Base-by-base conservation (phyloP, 2,888 invertebrate genomes). In the Ptilodon capucinus region DNA sequence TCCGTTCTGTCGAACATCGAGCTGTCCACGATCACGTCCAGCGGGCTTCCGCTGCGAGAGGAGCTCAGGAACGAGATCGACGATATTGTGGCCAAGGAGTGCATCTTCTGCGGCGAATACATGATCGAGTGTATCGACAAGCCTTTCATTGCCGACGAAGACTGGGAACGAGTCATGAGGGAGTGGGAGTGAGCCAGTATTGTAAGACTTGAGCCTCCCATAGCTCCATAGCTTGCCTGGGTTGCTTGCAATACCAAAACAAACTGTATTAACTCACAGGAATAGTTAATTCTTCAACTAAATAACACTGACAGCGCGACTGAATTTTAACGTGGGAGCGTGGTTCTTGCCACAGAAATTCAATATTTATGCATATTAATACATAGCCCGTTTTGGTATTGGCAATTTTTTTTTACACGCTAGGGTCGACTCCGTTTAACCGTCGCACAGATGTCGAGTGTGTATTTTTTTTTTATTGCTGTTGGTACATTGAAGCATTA, bases 81-180 rank as follows among this genome's bases (percentile, higher is more conserved):
- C 81, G 96, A 97, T 69, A 93, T 98, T 2, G 92, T 98, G 1
- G 98, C 98, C 0, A 93, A 95, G 0, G 98, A 99, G 84, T 99
- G 99, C 80, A 91, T 97, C 4, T 97, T 95, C 86, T 99, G 99
- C 78, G 98, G 99, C 2, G 96, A 98, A 61, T 92, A 95, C 68
- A 97, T 98, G 95, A 97, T 98, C 70, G 94, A 95, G 59, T 94
- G 96, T 36, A 96, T 98, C 48, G 97, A 98, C 79, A 94, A 95
- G 67, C 97, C 97, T 1, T 98, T 98, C 76, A 95, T 98, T 36
- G 93, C 94, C 11, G 95, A 95, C 51, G 94, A 94, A 46, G 95
- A 96, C 56, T 97, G 96, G 92, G 96, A 97, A 48, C 89, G 92
- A 55, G 94, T 97, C 9, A 93, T 95, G 90, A 95, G 95, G 74